These are phyloP conservation scores for Acropternis orthonyx DNA, from an alignment of 2,797 vertebrate genomes.

Conservation along the genomic window DNA sequence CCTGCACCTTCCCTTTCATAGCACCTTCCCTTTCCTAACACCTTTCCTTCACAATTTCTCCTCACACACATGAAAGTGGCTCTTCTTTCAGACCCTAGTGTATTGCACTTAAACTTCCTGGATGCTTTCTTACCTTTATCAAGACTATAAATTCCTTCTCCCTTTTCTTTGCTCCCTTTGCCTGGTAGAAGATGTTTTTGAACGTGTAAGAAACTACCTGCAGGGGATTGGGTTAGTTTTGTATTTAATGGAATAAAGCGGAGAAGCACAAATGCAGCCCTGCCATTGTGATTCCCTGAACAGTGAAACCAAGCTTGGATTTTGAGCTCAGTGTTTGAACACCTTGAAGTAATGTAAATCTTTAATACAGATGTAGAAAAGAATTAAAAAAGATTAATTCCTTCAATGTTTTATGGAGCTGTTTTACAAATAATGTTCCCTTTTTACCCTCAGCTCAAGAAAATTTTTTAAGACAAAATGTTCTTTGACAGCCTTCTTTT, in stretches of 20 bases:
- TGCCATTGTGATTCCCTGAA: neutral
- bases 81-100: neutral
- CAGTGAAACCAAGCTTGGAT: neutral
- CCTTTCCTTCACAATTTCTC: neutral
- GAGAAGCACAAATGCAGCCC: neutral
- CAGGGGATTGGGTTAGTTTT: neutral
- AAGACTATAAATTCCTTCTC: neutral
- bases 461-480: neutral
- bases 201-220: neutral
- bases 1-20: neutral
- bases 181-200: neutral
- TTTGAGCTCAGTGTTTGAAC: neutral
- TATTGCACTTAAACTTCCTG: neutral
- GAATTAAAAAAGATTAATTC: neutral
- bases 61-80: neutral
- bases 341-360: neutral
- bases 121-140: neutral
- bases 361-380: neutral
- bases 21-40: neutral
- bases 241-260: neutral
- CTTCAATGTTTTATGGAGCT: neutral
- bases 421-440: neutral
- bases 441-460: neutral
- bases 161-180: neutral
- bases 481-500: neutral